These are phyloP conservation scores for Paedocypris sp. DNA, from an alignment of 2,113 vertebrate species.

Conservation along the genomic window DNA sequence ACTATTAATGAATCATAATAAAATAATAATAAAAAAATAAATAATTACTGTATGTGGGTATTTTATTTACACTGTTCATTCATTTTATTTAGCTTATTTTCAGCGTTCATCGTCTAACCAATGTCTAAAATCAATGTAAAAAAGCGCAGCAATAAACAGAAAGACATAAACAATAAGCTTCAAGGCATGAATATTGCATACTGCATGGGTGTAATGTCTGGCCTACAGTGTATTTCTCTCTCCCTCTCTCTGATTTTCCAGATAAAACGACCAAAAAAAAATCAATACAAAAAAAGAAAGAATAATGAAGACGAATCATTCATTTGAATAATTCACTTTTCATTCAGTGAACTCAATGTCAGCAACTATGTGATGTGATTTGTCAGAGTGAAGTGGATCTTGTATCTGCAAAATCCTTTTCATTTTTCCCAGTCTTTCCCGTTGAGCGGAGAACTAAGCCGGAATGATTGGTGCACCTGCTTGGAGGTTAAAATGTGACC, in stretches of 20 bases:
- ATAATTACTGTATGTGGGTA: too few species aligned
- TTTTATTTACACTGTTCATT: too few species aligned
- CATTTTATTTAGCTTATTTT: too few species aligned
- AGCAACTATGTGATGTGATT: neutral
- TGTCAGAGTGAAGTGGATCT: neutral
- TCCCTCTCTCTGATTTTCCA: too few species aligned
- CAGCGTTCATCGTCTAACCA: too few species aligned
- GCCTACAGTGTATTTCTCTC: too few species aligned
- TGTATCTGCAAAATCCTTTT: neutral
- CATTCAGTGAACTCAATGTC: neutral
- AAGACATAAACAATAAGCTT: too few species aligned
- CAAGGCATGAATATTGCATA: too few species aligned
- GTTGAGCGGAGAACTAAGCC: neutral
- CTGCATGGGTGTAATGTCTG: neutral
- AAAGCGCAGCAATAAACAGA: too few species aligned
- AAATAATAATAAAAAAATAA: too few species aligned
- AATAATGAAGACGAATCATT: neutral
- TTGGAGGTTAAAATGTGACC: neutral
- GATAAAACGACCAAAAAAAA: neutral
- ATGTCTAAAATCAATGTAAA: too few species aligned
- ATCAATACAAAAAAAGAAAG: neutral
- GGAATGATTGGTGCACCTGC: constrained; percentile 3
- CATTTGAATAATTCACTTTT: constrained; percentile 6
- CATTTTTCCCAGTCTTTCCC: neutral
- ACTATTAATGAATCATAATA: too few species aligned